Evolutionary conservation across 2,888 invertebrate species (phyloP).

Genomic region (Hydrotaea cyrtoneurina): DNA sequence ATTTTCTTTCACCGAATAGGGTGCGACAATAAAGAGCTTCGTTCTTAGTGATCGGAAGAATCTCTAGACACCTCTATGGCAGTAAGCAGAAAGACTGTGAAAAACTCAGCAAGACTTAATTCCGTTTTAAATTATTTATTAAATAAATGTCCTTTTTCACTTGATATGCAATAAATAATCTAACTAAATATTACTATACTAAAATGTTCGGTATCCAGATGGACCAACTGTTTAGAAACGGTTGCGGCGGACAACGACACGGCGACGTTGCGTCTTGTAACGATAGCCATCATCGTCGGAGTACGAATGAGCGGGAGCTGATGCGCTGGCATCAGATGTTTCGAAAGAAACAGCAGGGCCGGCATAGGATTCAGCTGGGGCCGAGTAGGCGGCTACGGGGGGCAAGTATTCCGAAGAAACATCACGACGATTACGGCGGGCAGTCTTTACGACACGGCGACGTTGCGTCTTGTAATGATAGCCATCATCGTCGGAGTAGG

Average conservation of each 20-base stretch:
- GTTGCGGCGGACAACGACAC: constrained; percentile 57
- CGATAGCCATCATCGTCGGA: constrained; percentile 62
- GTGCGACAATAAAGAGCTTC: too few relatives aligned
- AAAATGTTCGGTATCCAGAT: too few relatives aligned
- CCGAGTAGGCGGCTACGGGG: constrained; percentile 61
- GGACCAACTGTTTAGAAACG: background rate
- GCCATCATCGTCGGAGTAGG: constrained; percentile 55
- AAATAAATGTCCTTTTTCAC: too few relatives aligned
- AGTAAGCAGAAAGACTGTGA: too few relatives aligned
- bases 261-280: constrained; percentile 64
- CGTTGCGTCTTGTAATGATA: constrained; percentile 65
- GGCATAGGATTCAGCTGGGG: background rate
- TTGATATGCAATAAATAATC: too few relatives aligned
- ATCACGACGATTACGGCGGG: constrained; percentile 53
- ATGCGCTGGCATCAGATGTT: background rate
- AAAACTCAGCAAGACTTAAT: too few relatives aligned
- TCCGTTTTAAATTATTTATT: too few relatives aligned
- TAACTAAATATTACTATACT: too few relatives aligned
- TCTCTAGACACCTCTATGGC: too few relatives aligned
- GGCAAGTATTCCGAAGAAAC: constrained; percentile 71
- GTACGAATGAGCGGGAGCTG: constrained; percentile 53
- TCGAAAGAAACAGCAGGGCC: constrained; percentile 31
- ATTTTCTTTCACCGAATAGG: too few relatives aligned
- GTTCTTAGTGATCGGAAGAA: too few relatives aligned
- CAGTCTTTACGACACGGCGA: constrained; percentile 54